Conservation (phyloP, 2,797 vertebrate species). For the Manis crassicaudata region DNA sequence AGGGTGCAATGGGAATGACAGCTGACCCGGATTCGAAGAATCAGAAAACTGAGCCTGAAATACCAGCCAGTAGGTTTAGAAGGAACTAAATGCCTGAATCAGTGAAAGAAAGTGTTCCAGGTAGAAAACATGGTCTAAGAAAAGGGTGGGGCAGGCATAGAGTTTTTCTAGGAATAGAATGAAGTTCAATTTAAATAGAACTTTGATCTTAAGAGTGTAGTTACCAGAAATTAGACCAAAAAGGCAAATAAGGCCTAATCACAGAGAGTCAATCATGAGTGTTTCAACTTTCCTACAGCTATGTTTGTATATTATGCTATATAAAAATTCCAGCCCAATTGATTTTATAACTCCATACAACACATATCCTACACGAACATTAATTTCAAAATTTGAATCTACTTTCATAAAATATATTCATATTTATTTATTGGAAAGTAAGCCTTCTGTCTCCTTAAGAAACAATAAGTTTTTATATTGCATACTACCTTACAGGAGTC, state of each 20-base stretch:
- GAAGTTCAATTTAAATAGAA: background rate
- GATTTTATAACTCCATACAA: background rate
- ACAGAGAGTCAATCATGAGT: background rate
- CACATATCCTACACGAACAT: background rate
- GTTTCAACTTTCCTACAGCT: background rate
- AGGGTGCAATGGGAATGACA: conserved; percentile 64
- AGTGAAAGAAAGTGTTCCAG: background rate
- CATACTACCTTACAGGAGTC: background rate
- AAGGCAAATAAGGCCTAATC: background rate
- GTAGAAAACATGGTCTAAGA: background rate
- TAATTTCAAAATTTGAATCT: background rate
- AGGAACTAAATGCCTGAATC: background rate
- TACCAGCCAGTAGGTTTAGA: background rate
- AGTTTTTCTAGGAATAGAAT: background rate
- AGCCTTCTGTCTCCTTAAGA: background rate
- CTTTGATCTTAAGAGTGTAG: background rate
- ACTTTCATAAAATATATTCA: background rate
- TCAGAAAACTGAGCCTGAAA: background rate
- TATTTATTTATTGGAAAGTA: background rate
- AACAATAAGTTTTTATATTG: background rate
- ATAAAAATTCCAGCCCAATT: background rate
- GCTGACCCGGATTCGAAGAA: background rate
- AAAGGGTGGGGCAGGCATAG: background rate
- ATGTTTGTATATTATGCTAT: background rate
- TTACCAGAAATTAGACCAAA: conserved; percentile 27